Conservation (phyloP, 2,797 vertebrate species). For the Scarus forsteni region DNA sequence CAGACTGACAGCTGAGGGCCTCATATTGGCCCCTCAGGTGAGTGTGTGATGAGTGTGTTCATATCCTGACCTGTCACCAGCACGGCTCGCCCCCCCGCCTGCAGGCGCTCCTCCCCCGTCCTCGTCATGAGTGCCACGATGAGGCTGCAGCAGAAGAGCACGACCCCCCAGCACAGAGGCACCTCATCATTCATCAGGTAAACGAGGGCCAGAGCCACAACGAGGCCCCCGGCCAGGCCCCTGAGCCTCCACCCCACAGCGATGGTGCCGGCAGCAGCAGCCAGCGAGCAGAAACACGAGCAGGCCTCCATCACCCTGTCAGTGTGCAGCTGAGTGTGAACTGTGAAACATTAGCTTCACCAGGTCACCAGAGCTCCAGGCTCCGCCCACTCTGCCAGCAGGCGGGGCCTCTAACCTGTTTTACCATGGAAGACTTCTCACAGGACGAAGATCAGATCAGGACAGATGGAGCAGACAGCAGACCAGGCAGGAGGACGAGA, state of each 20-base stretch:
- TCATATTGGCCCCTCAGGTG: neutral
- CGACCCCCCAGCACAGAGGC: neutral
- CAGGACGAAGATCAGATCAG: neutral
- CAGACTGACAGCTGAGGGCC: too few relatives aligned
- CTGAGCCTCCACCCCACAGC: neutral
- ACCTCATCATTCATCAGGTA: too few relatives aligned
- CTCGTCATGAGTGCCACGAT: constrained; percentile 13
- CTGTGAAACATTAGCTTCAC: too few relatives aligned
- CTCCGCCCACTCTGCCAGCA: neutral
- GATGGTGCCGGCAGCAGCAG: neutral
- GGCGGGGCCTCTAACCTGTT: constrained; percentile 8
- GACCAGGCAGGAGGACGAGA: neutral
- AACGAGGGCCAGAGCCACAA: neutral
- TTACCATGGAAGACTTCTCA: neutral
- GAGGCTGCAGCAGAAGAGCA: constrained; percentile 35
- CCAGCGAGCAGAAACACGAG: constrained; percentile 7
- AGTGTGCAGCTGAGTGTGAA: neutral
- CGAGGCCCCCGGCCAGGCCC: neutral
- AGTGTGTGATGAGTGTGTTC: neutral
- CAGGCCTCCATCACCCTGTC: constrained; percentile 24
- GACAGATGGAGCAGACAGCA: neutral
- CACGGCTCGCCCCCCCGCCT: constrained; percentile 36
- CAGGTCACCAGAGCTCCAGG: neutral
- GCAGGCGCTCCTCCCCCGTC: constrained; percentile 26
- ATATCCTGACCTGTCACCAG: constrained; percentile 72